Conservation (phyloP, 2,113 vertebrate genomes). For the Ploceus nigricollis region DNA sequence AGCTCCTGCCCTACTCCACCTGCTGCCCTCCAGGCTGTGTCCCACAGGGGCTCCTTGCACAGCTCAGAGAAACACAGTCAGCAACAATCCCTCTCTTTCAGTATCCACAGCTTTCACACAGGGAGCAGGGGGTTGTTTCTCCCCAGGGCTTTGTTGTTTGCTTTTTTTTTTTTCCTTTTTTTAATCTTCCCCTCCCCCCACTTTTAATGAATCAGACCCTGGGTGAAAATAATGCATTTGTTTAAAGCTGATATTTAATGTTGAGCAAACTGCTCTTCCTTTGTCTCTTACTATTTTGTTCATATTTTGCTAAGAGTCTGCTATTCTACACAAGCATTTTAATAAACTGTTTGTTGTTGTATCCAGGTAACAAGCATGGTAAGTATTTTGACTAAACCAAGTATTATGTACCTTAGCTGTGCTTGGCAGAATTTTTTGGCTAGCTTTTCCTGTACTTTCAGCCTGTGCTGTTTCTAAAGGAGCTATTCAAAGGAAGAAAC, state of each 20-base stretch:
- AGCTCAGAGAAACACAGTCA: background rate
- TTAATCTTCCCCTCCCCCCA: background rate
- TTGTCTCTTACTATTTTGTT: constrained; percentile 40
- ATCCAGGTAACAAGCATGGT: constrained; percentile 99
- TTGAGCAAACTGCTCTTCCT: constrained; percentile 5
- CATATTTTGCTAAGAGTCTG: constrained; percentile 62
- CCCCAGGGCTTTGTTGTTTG: background rate
- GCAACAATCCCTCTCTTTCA: background rate
- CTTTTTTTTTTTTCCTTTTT: background rate
- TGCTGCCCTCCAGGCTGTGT: background rate
- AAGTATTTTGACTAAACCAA: constrained; percentile 84
- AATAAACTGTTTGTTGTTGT: constrained; percentile 89
- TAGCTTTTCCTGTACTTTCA: constrained; percentile 76
- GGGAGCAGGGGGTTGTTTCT: background rate
- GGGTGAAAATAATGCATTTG: background rate
- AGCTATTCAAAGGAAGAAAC: constrained; percentile 62
- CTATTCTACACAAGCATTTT: constrained; percentile 73
- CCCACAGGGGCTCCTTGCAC: background rate
- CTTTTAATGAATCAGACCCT: constrained; percentile 67
- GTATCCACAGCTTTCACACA: background rate
- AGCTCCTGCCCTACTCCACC: constrained; percentile 17
- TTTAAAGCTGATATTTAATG: constrained; percentile 33
- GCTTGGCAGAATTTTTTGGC: constrained; percentile 80
- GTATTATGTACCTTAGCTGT: constrained; percentile 75
- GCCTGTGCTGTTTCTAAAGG: constrained; percentile 77